phyloP scores from a whole-genome alignment of 1,140 invertebrate genomes.

The Liolophura sinensis region DNA sequence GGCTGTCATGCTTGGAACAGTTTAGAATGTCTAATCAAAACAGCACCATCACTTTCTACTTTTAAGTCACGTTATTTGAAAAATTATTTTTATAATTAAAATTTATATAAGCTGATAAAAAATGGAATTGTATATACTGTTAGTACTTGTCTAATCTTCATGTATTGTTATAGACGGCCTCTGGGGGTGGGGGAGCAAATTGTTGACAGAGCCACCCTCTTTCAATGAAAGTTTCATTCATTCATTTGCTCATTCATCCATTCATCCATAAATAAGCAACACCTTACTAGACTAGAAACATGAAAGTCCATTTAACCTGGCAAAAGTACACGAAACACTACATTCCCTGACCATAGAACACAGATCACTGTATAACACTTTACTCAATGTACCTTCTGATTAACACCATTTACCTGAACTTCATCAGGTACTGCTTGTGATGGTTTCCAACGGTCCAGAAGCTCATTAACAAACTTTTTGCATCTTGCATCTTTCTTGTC shows the following conservation, averaged over 20 bases:
- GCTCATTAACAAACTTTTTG: constrained; percentile 49
- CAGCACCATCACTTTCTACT: no score
- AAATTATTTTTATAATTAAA: no score
- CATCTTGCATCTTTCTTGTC: constrained; percentile 45
- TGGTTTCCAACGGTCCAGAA: constrained; percentile 38
- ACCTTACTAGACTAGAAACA: background rate
- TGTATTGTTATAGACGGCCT: no score
- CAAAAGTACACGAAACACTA: background rate
- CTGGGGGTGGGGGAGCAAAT: no score
- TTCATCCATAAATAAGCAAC: constrained; percentile 13
- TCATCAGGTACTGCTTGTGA: constrained; percentile 19
- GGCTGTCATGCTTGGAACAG: no score
- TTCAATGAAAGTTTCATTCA: no score
- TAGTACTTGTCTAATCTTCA: no score
- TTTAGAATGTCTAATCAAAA: no score
- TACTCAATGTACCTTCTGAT: background rate
- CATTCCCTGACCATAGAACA: background rate
- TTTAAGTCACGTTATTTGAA: no score
- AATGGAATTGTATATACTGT: no score
- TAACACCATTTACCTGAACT: constrained; percentile 16
- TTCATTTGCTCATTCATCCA: background rate
- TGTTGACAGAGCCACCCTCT: no score
- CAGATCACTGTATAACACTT: background rate
- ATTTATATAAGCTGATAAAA: no score
- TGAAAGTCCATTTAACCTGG: background rate